Conservation (phyloP, 1,140 invertebrate genomes). For the Gryon sp. region DNA sequence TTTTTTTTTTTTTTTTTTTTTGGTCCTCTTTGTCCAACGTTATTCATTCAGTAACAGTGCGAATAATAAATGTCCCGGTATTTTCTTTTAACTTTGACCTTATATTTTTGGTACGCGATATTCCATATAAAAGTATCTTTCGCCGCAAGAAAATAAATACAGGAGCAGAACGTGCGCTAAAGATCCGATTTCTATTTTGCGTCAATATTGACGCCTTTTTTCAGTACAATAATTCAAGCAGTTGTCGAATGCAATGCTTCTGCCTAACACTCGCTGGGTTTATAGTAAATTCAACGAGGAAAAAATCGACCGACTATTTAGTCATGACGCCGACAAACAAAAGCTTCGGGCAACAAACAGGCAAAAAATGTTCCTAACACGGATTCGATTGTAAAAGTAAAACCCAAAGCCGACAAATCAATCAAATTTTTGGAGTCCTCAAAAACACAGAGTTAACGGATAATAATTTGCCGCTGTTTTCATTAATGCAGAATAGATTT, state of each 20-base stretch:
- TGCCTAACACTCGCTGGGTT: slow-evolving; percentile 31
- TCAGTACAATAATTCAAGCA: slow-evolving; percentile 34
- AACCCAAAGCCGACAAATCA: slow-evolving; percentile 10
- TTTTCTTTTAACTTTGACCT: slow-evolving; percentile 20
- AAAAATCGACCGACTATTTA: slow-evolving; percentile 29
- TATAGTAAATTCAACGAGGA: slow-evolving; percentile 9
- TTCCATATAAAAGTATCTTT: slow-evolving; percentile 15
- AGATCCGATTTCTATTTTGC: slow-evolving; percentile 27
- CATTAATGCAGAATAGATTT: too few relatives aligned
- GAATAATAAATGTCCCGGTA: slow-evolving; percentile 11
- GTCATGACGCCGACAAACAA: slow-evolving; percentile 22
- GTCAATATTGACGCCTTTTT: slow-evolving; percentile 30
- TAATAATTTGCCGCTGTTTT: too few relatives aligned
- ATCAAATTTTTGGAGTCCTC: slow-evolving; percentile 12
- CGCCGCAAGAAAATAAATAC: slow-evolving; percentile 7
- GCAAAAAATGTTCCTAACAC: slow-evolving; percentile 18
- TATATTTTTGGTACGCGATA: slow-evolving; percentile 3
- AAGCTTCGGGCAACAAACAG: too few relatives aligned
- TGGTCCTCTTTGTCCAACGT: too few relatives aligned
- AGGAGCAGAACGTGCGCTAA: slow-evolving; percentile 9
- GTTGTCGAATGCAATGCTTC: slow-evolving; percentile 35
- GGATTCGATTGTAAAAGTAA: slow-evolving; percentile 18
- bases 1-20: too few relatives aligned
- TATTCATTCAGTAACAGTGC: neutral
- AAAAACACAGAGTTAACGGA: slow-evolving; percentile 3